phyloP scores from a whole-genome alignment of 2,888 invertebrate species.

The Dryococelus australis region DNA sequence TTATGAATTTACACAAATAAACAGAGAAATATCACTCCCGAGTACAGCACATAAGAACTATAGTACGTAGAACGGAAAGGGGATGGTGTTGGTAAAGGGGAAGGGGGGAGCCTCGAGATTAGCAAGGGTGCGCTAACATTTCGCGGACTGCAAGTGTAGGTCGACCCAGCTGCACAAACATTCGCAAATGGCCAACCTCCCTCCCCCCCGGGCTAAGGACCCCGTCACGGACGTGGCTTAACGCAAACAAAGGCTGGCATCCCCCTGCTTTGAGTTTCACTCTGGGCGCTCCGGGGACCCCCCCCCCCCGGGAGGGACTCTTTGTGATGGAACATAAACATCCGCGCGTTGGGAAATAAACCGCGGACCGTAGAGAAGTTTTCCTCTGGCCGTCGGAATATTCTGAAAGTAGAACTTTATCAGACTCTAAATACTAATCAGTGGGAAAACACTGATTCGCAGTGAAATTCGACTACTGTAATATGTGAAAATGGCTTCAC shows the following conservation, averaged over 20 bases:
- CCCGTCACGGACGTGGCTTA: neutral
- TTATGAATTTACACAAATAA: no score
- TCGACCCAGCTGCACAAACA: conserved; percentile 1
- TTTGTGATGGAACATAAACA: neutral
- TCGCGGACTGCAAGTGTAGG: neutral
- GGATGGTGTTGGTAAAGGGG: neutral
- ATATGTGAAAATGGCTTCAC: no score
- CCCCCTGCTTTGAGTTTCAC: neutral
- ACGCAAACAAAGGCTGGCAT: neutral
- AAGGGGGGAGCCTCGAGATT: neutral
- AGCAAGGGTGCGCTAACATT: neutral
- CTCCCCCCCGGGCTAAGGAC: neutral
- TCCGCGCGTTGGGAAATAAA: neutral
- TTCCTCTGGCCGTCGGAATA: no score
- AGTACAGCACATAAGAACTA: no score
- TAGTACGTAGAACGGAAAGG: neutral
- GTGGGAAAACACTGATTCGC: no score
- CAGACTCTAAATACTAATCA: no score
- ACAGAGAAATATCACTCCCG: no score
- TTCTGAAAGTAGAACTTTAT: no score
- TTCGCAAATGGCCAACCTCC: neutral
- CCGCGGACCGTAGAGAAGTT: no score
- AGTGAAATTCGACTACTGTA: no score
- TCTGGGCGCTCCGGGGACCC: neutral
- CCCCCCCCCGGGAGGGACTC: neutral